A percentile compares a stretch with the other conserved stretches of the same genome.
phyloP scores from a whole-genome alignment of 2,888 invertebrate species.

The Chrysolina haemoptera region DNA sequence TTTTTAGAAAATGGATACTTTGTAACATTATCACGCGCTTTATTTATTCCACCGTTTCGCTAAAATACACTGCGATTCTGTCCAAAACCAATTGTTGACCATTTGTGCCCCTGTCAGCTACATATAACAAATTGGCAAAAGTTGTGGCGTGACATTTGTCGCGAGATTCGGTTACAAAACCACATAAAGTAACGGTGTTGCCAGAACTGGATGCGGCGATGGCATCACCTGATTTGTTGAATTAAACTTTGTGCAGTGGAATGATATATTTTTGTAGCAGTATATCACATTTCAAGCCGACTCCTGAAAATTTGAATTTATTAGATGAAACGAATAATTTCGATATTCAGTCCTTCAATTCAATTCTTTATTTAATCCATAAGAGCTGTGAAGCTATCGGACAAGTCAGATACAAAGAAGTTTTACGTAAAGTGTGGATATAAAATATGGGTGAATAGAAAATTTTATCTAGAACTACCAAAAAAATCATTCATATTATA shows the following conservation, averaged over 20 bases:
- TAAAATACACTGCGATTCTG: neutral
- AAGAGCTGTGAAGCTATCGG: no score
- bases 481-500: no score
- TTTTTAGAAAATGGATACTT: neutral
- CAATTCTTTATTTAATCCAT: no score
- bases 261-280: neutral
- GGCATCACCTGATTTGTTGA: conserved; percentile 31
- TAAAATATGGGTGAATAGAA: no score
- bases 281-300: neutral
- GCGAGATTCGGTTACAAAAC: conserved; percentile 33
- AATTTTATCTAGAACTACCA: no score
- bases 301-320: neutral
- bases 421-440: no score
- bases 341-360: no score
- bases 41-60: neutral
- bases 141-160: conserved; percentile 36
- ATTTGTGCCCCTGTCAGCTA: conserved; percentile 25
- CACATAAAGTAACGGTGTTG: conserved; percentile 31
- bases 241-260: conserved; percentile 15
- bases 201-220: neutral
- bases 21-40: neutral
- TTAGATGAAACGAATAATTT: neutral
- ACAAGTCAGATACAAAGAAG: no score
- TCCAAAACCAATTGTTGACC: conserved; percentile 18
- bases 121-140: conserved; percentile 39